phyloP scores from a whole-genome alignment of 2,888 invertebrate genomes.

The Halocaridina rubra region DNA sequence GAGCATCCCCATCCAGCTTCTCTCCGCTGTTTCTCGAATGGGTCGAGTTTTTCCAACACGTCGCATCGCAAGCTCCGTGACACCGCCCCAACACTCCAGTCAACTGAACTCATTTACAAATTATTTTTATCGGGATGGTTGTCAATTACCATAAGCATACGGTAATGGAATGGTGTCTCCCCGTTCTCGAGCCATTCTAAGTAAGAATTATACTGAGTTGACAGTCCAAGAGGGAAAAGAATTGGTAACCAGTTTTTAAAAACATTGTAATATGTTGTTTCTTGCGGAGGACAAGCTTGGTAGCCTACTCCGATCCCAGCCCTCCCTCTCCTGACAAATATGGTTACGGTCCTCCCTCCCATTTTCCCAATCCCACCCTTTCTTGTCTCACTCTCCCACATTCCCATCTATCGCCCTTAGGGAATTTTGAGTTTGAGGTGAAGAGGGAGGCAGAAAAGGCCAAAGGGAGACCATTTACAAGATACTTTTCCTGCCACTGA shows the following conservation, averaged over 20 bases:
- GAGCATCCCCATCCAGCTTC: background rate
- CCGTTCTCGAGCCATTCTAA: too few relatives aligned
- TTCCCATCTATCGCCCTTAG: background rate
- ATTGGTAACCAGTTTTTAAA: background rate
- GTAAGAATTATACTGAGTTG: too few relatives aligned
- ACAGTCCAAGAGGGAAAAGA: background rate
- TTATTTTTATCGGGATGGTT: background rate
- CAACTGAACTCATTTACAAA: background rate
- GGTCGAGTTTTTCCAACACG: background rate
- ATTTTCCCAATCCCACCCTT: background rate
- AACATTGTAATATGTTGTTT: background rate
- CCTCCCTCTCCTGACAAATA: background rate
- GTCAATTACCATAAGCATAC: too few relatives aligned
- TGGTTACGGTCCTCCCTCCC: background rate
- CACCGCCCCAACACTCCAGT: constrained; percentile 11
- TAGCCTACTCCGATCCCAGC: background rate
- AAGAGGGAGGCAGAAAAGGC: background rate
- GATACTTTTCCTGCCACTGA: background rate
- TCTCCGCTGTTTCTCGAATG: background rate
- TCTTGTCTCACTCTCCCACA: background rate
- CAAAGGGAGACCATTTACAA: background rate
- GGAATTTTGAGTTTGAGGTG: background rate
- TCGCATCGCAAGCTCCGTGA: background rate
- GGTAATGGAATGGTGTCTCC: too few relatives aligned
- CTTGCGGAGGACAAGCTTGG: background rate